Evolutionary conservation across 2,797 vertebrate species (phyloP).

Genomic region (Molothrus ater): DNA sequence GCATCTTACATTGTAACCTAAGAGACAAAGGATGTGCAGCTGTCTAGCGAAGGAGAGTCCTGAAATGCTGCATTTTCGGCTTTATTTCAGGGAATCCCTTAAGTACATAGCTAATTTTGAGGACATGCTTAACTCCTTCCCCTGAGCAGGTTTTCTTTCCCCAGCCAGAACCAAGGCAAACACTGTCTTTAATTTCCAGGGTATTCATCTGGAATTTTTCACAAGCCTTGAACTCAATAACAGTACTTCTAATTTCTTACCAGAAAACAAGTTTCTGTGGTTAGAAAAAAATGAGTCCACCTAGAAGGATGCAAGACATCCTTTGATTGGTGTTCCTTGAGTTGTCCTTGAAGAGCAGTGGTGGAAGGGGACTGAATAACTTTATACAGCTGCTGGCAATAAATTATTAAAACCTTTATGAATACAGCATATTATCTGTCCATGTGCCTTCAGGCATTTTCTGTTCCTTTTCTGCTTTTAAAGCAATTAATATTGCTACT

Average conservation of each 20-base stretch:
- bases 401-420: constrained; percentile 58
- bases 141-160: background rate
- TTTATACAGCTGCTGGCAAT: constrained; percentile 31
- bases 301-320: background rate
- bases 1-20: background rate
- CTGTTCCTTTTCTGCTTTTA: constrained; percentile 47
- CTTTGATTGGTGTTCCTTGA: background rate
- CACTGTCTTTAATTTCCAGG: background rate
- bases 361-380: constrained; percentile 23
- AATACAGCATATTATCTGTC: constrained; percentile 43
- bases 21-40: background rate
- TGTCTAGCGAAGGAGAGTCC: background rate
- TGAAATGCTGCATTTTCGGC: background rate
- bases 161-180: rapidly evolving
- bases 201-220: background rate
- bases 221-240: background rate
- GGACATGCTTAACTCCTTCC: background rate
- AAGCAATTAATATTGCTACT: constrained; percentile 49
- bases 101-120: background rate
- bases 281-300: constrained; percentile 4
- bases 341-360: background rate
- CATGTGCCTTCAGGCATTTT: constrained; percentile 18
- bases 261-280: background rate
- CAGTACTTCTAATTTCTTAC: constrained; percentile 23
- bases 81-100: background rate